These are phyloP conservation scores for Prorops nasuta DNA, from an alignment of 1,140 invertebrate genomes.

Conservation along the genomic window DNA sequence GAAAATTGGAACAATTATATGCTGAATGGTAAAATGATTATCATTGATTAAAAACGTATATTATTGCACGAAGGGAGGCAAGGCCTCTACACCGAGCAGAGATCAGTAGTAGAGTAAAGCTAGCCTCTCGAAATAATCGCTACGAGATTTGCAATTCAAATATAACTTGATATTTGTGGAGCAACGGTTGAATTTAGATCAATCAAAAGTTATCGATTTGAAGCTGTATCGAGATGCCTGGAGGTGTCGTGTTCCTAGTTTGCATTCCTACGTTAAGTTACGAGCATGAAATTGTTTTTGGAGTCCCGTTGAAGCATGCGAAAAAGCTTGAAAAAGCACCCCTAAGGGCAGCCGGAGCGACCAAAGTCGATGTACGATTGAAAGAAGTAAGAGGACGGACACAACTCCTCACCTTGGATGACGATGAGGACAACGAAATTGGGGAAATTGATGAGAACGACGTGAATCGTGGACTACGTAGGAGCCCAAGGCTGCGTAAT, in stretches of 20 bases:
- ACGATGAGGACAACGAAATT: constrained; percentile 22
- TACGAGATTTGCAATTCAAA: too few relatives aligned
- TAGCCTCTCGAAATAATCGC: too few relatives aligned
- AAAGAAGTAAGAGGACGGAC: constrained; percentile 35
- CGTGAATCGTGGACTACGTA: not conserved
- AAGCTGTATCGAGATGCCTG: too few relatives aligned
- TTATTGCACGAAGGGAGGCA: too few relatives aligned
- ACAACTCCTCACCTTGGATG: constrained; percentile 30
- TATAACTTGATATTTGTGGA: too few relatives aligned
- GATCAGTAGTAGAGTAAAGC: too few relatives aligned
- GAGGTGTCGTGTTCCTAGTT: constrained; percentile 61
- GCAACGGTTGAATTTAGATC: too few relatives aligned
- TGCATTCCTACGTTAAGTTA: constrained; percentile 62
- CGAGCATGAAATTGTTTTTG: constrained; percentile 59
- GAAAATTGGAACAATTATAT: too few relatives aligned
- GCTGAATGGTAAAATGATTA: too few relatives aligned
- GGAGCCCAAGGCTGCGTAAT: not conserved
- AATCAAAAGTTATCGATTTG: too few relatives aligned
- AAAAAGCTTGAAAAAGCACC: constrained; percentile 29
- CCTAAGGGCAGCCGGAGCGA: not conserved
- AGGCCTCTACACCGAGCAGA: too few relatives aligned
- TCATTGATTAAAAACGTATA: too few relatives aligned
- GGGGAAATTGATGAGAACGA: constrained; percentile 21
- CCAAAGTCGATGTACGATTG: constrained; percentile 41
- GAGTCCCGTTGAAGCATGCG: constrained; percentile 34